Base-by-base conservation (phyloP, 92 coral and sea anemone species). In the Zoanthus sansibaricus region DNA sequence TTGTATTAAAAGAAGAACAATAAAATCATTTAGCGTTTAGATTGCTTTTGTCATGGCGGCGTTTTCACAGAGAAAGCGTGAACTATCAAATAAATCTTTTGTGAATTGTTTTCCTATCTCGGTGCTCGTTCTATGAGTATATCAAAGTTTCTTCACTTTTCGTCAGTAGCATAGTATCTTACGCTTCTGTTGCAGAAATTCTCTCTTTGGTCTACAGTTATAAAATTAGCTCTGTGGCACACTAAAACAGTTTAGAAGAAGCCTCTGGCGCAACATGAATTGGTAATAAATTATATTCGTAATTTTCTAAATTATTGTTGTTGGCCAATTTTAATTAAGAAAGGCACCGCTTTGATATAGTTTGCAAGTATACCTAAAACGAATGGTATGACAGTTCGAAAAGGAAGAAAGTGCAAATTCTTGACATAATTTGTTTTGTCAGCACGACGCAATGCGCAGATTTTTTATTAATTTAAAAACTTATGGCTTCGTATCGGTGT, bases 1-100 rank as follows among this genome's bases (percentile, higher is more conserved):
- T 93, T 91, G 95, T 93, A 94, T 94, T 93, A 93, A 93, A 93
- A 75, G 94, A 56, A 72, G 94, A 76, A 94, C 98, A 94, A 94
- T 91, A 89, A 88, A 93, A 87, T 89, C 95, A 93, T 93, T 94
- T 93, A 93, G 91, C 88, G 89, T 91, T 92, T 88, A 86, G 94
- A 85, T 91, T 82, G 95, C 93, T 67, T 80, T 94, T 94, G 95
- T 90, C 73, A 71, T 82, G 88, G 92, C 94, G 94, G 95, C 75
- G 86, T 94, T 91, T 86, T 87, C 86, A 84, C 80, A 88, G 86
- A 86, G 80, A 77, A 76, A 83, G 93, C 88, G 91, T 84, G 91
- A 87, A 89, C 84, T 58, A 33, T 75, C 73, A 89, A 91, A 72
- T 69, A 76, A 89, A 58, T 83, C 90, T 58, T 89, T 88, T 91